Evolutionary conservation across 1,140 invertebrate species (phyloP).

Genomic region (Brachionus asplanchnoidis): DNA sequence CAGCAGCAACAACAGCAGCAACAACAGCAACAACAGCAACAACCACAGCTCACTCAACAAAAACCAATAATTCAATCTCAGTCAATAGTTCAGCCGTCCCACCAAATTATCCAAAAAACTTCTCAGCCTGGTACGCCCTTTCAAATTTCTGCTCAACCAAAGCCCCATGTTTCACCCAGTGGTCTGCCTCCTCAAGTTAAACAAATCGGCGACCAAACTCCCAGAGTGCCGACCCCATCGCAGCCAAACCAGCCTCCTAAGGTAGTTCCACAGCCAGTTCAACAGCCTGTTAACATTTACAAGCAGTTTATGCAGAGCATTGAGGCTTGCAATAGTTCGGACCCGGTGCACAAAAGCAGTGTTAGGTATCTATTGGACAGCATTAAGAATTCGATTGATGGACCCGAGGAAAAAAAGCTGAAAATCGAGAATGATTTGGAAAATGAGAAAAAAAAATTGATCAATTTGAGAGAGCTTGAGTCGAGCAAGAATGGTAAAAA

Average conservation of each 20-base stretch:
- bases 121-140: background rate
- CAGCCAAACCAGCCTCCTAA: background rate
- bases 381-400: conserved; percentile 34
- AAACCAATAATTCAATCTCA: background rate
- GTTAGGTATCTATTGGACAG: conserved; percentile 34
- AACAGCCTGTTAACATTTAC: background rate
- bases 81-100: background rate
- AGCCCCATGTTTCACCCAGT: background rate
- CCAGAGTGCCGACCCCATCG: background rate
- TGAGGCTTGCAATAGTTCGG: conserved; percentile 12
- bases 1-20: background rate
- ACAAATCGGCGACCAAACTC: background rate
- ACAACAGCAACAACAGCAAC: background rate
- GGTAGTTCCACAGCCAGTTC: background rate
- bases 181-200: background rate
- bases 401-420: background rate
- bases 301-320: background rate
- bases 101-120: background rate
- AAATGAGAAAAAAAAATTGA: background rate
- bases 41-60: background rate
- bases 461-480: conserved; percentile 5
- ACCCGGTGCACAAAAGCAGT: conserved; percentile 36
- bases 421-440: background rate
- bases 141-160: background rate
- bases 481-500: background rate